Evolutionary conservation across 2,797 vertebrate species (phyloP).

Genomic region (Centropyge bicolor): DNA sequence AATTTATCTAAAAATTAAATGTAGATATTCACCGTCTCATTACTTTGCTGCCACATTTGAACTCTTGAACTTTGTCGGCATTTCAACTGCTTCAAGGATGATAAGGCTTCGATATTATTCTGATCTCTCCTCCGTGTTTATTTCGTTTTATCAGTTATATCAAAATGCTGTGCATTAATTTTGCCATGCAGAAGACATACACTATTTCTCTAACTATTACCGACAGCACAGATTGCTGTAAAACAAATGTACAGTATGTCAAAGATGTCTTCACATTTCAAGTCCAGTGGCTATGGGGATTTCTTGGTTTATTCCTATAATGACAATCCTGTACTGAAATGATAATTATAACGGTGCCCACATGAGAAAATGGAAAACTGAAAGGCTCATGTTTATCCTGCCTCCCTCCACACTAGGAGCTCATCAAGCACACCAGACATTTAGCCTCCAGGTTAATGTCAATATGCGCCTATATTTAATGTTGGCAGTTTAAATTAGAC

Average conservation of each 20-base stretch:
- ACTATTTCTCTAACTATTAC: no score
- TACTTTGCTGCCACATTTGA: neutral
- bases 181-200: neutral
- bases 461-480: conserved; percentile 30
- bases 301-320: neutral
- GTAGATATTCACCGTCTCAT: neutral
- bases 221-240: neutral
- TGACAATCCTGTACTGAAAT: conserved; percentile 13
- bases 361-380: conserved; percentile 10
- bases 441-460: conserved; percentile 31
- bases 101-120: neutral
- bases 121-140: neutral
- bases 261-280: conserved; percentile 8
- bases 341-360: conserved; percentile 1
- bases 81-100: neutral
- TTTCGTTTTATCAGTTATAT: neutral
- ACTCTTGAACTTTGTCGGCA: neutral
- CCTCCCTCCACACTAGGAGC: neutral
- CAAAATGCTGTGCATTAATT: neutral
- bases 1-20: neutral
- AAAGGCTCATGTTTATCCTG: conserved; percentile 18
- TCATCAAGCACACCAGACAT: conserved; percentile 28
- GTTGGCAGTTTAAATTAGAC: conserved; percentile 19
- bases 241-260: neutral
- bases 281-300: neutral